Evolutionary conservation across 2,888 invertebrate species (phyloP).

Genomic region (Ethmia dodecea): DNA sequence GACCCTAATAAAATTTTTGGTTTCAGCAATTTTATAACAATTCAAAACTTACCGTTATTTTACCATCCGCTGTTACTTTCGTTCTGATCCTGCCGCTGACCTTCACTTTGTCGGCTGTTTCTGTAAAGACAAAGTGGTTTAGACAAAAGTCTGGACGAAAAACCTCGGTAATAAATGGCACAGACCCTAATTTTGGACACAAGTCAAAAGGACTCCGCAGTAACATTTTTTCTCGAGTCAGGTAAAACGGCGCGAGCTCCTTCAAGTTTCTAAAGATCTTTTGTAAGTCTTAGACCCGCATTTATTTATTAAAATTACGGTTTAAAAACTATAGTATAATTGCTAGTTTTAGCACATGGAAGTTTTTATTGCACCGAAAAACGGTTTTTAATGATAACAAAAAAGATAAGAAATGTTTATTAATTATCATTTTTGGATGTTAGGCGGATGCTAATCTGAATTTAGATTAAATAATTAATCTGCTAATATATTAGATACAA

Average conservation of each 20-base stretch:
- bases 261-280: constrained; percentile 3
- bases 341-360: constrained; percentile 22
- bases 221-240: constrained; percentile 33
- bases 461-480: no score
- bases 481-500: no score
- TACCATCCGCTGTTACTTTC: not conserved
- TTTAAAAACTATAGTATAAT: constrained; percentile 33
- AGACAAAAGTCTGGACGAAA: constrained; percentile 41
- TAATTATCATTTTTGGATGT: no score
- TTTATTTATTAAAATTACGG: constrained; percentile 29
- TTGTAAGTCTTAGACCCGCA: constrained; percentile 16
- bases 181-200: constrained; percentile 41
- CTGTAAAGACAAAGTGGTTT: constrained; percentile 26
- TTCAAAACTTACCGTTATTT: constrained; percentile 1
- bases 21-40: constrained; percentile 3
- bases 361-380: no score
- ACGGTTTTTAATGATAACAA: no score
- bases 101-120: constrained; percentile 38
- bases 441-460: no score
- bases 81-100: constrained; percentile 10
- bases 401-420: no score
- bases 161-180: constrained; percentile 52
- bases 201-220: constrained; percentile 41
- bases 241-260: constrained; percentile 48
- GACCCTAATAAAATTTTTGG: constrained; percentile 1